These are phyloP conservation scores for Glyphotaelius pellucidus DNA, from an alignment of 2,888 invertebrate species.

Conservation along the genomic window DNA sequence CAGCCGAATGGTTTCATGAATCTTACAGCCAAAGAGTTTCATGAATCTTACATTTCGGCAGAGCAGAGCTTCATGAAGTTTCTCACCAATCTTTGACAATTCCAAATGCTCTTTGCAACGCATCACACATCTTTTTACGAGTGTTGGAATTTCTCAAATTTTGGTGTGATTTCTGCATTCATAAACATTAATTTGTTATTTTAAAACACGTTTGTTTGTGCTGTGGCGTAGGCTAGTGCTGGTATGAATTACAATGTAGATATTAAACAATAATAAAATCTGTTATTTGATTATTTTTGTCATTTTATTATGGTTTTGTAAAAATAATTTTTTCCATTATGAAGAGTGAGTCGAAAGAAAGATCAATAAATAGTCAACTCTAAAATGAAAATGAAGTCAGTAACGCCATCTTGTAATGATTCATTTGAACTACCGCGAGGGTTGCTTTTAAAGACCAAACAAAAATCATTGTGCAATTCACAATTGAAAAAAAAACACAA, in stretches of 20 bases:
- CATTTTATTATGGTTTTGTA: not conserved
- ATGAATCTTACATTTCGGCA: not conserved
- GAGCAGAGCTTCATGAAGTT: not conserved
- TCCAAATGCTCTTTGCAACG: not conserved
- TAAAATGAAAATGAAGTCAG: no score
- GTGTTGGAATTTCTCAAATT: not conserved
- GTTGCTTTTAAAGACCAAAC: not conserved
- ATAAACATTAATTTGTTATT: not conserved
- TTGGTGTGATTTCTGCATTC: not conserved
- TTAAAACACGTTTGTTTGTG: not conserved
- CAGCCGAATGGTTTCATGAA: no score
- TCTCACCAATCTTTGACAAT: not conserved
- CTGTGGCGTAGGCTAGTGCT: not conserved
- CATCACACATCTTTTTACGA: not conserved
- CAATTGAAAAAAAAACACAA: not conserved
- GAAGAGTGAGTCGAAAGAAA: not conserved
- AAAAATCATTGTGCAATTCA: not conserved
- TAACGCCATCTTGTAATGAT: no score
- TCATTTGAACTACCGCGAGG: not conserved
- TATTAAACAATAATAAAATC: constrained; percentile 37
- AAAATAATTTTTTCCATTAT: not conserved
- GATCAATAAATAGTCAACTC: no score
- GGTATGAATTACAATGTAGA: constrained; percentile 23
- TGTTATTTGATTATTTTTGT: constrained; percentile 6
- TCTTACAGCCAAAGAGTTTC: not conserved